Evolutionary conservation across 2,888 invertebrate species (phyloP), one percentile per base, ranked within the genome.

Genomic region (Volucella inflata): DNA sequence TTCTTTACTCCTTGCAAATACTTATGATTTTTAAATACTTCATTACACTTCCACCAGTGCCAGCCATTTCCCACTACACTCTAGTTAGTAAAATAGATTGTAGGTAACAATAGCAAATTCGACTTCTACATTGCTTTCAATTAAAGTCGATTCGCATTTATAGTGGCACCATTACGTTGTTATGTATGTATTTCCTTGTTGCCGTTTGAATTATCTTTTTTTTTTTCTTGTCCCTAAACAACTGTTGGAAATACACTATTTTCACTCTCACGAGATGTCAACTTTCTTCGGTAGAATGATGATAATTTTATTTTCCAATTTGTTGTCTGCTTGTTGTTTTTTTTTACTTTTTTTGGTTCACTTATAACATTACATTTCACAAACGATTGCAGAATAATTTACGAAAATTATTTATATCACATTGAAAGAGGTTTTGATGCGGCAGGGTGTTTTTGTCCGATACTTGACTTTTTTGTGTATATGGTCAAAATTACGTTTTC

Each of bases 21-120:
- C 16, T 62, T 62, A 72, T 72, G 62, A 62, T 72, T 72, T 62
- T 62, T 53, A 46, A 62, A 62, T 62, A 51, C 40, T 46, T 36
- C 36, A 38, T 48, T 59, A 16, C 59, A 59, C 48, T 36, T 30
- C 30, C 30, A 30, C 30, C 30, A 30, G 30, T 30, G n/a, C 48
- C 71, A 71, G 57, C 57, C 70, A 70, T 57, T 71, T 71, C 59
- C 17, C 48, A 50, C 4, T 30, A 6, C 6, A 6, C 36, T n/a
- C n/a, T n/a, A n/a, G n/a, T n/a, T n/a, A 57, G 11, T 48, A 59
- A 38, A 59, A 48, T 38, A 11, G 30, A 30, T 57, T 71, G 46
- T 46, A 38, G 16, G 48, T 30, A 30, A 30, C 30, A 30, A 51
- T 71, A 42, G 21, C 16, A 59, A 38, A 50, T 48, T 59, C 48